phyloP scores from a whole-genome alignment of 53 echinoderm and acorn worm genomes.

The Arbacia lixula region DNA sequence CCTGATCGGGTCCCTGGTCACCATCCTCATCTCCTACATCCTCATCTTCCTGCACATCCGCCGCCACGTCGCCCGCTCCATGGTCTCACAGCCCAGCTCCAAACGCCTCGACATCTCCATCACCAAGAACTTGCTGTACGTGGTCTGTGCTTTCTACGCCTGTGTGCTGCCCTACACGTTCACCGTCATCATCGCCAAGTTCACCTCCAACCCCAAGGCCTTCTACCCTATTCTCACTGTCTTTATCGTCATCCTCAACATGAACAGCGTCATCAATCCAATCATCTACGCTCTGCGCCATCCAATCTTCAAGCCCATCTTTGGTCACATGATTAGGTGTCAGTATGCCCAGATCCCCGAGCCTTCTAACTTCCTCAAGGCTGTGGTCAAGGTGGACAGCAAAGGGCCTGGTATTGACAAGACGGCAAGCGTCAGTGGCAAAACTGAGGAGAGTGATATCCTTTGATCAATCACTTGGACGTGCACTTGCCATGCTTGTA shows the following conservation, averaged over 20 bases:
- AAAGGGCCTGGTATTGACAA: no score
- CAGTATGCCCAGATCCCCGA: constrained; percentile 49
- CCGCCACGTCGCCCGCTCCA: constrained; percentile 33
- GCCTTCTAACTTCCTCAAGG: constrained; percentile 43
- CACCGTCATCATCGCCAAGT: no score
- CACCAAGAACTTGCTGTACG: constrained; percentile 64
- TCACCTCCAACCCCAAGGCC: not conserved
- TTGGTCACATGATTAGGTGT: constrained; percentile 57
- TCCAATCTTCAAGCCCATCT: constrained; percentile 64
- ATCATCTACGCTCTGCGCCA: constrained; percentile 68
- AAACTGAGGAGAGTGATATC: not conserved
- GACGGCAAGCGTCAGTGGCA: not conserved
- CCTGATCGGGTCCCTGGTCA: constrained; percentile 27
- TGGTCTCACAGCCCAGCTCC: constrained; percentile 5
- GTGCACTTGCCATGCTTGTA: no score
- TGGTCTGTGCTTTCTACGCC: constrained; percentile 48
- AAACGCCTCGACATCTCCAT: constrained; percentile 55
- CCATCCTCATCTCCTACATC: constrained; percentile 46
- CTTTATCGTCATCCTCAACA: constrained; percentile 31
- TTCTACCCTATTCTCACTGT: not conserved
- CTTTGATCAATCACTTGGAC: no score
- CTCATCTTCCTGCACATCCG: constrained; percentile 55
- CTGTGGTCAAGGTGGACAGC: no score
- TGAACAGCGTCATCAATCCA: constrained; percentile 61
- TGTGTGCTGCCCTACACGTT: constrained; percentile 64